Conservation (phyloP, 2,113 vertebrate genomes). For the Sprattus sprattus region DNA sequence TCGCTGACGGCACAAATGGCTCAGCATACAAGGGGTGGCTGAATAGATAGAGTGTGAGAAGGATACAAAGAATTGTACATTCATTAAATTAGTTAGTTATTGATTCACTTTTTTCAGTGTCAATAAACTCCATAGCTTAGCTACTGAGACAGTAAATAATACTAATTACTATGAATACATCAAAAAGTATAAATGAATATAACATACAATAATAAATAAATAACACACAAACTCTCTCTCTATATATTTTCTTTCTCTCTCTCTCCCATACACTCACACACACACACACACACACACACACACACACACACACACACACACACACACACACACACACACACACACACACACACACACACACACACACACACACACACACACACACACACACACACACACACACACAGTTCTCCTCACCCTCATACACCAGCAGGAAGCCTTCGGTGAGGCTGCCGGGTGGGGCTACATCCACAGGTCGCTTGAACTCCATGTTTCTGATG, state of each 20-base stretch:
- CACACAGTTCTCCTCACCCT: conserved; percentile 70
- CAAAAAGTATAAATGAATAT: too few relatives aligned
- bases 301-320: neutral
- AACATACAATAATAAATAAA: too few relatives aligned
- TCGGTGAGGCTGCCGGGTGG: conserved; percentile 83
- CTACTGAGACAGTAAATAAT: too few relatives aligned
- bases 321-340: neutral
- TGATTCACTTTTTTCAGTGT: neutral
- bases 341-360: neutral
- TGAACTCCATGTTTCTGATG: conserved; percentile 82
- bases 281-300: too few relatives aligned
- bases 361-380: neutral
- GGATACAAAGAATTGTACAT: neutral
- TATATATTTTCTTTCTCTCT: neutral
- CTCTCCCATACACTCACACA: neutral
- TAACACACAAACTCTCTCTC: neutral
- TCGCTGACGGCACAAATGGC: conserved; percentile 84
- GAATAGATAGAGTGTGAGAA: conserved; percentile 15
- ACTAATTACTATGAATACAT: neutral
- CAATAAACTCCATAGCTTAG: too few relatives aligned
- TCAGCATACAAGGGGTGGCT: conserved; percentile 86
- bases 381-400: neutral
- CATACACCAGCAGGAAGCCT: conserved; percentile 81
- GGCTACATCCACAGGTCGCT: conserved; percentile 84
- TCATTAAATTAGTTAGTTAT: neutral